Conservation (phyloP, 2,113 vertebrate species). For the Haliaeetus leucogaster region DNA sequence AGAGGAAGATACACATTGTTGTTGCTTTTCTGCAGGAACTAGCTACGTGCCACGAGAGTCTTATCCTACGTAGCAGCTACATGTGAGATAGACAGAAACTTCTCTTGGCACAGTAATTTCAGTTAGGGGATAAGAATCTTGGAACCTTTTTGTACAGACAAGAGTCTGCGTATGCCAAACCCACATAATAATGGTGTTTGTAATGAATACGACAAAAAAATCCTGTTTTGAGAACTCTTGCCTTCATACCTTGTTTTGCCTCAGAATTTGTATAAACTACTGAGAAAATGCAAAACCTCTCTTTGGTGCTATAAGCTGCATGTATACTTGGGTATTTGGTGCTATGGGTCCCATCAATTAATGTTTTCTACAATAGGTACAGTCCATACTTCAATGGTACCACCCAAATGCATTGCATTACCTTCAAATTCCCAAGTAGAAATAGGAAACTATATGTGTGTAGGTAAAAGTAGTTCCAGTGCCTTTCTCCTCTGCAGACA, state of each 20-base stretch:
- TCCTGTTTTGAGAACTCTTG: not conserved
- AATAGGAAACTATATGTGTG: not conserved
- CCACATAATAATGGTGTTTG: not conserved
- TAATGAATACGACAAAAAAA: not conserved
- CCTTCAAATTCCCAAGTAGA: not conserved
- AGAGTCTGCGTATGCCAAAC: not conserved
- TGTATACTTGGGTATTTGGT: not conserved
- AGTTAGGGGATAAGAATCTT: not conserved
- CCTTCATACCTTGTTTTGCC: not conserved
- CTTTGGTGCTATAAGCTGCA: not conserved
- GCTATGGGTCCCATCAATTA: not conserved
- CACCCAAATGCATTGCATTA: not conserved
- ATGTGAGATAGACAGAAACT: not conserved
- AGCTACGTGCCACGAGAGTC: rapidly evolving
- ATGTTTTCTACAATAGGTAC: not conserved
- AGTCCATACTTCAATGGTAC: not conserved
- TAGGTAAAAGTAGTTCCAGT: not conserved
- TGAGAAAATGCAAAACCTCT: not conserved
- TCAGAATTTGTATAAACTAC: not conserved
- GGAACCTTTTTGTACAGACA: not conserved
- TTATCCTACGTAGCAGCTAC: not conserved
- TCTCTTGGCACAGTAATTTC: not conserved
- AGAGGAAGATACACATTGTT: not conserved
- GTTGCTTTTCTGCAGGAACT: not conserved
- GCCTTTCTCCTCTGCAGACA: not conserved